These are phyloP conservation scores for Pristionchus pacificus DNA, from an alignment of 1,140 invertebrate genomes.

Conservation along the genomic window DNA sequence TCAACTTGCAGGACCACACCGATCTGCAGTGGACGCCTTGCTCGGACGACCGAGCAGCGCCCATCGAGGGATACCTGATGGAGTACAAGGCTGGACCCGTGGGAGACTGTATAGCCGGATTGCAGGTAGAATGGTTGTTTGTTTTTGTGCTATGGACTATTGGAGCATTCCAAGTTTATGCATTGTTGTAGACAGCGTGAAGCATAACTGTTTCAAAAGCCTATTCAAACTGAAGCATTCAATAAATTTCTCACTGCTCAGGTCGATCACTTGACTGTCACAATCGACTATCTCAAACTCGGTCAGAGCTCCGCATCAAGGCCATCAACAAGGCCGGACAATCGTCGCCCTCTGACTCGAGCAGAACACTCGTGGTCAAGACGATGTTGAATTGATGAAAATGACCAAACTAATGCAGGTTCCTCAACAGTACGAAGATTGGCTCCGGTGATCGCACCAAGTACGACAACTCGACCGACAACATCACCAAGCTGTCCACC, in stretches of 20 bases:
- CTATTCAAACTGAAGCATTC: too few species aligned
- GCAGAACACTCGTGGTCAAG: constrained; percentile 85
- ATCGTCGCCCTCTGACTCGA: constrained; percentile 79
- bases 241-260: constrained; percentile 66
- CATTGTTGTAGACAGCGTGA: too few species aligned
- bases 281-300: constrained; percentile 81
- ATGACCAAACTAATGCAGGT: too few species aligned
- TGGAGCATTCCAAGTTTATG: too few species aligned
- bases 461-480: constrained; percentile 53
- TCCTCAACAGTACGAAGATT: constrained; percentile 62
- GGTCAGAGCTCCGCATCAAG: constrained; percentile 84
- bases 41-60: constrained; percentile 81
- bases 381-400: too few species aligned
- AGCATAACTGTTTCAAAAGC: too few species aligned
- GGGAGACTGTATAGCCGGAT: constrained; percentile 61
- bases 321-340: constrained; percentile 91
- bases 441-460: constrained; percentile 52
- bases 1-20: too few species aligned
- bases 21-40: constrained; percentile 88
- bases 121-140: constrained; percentile 56
- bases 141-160: too few species aligned
- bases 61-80: constrained; percentile 85
- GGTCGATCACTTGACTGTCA: constrained; percentile 73
- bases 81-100: constrained; percentile 86
- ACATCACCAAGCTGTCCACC: constrained; percentile 66